Evolutionary conservation across 2,797 vertebrate species (phyloP).

Genomic region (Halcyon chelicuti): DNA sequence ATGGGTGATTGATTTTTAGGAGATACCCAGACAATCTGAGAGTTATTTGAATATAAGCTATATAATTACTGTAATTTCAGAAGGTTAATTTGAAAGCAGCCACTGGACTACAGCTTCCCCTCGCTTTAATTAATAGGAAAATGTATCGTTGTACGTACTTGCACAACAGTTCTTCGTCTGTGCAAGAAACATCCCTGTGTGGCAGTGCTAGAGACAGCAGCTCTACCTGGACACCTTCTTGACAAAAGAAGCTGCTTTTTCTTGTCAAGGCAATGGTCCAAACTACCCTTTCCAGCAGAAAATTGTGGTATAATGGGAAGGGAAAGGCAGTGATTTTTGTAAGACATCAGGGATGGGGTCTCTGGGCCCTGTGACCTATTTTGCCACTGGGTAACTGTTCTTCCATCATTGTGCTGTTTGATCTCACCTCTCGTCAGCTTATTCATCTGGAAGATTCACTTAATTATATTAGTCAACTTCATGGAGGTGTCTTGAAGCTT

Average conservation of each 20-base stretch:
- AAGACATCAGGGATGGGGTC: not conserved
- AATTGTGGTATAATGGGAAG: not conserved
- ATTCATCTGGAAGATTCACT: slow-evolving; percentile 38
- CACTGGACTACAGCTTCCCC: not conserved
- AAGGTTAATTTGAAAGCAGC: not conserved
- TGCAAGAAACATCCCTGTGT: not conserved
- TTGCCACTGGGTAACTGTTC: not conserved
- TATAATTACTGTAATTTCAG: not conserved
- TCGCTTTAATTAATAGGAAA: not conserved
- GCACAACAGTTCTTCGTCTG: not conserved
- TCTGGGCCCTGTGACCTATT: not conserved
- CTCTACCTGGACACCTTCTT: not conserved
- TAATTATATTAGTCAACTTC: slow-evolving; percentile 63
- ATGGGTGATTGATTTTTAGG: not conserved
- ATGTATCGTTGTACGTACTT: rapidly evolving
- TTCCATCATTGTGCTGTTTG: not conserved
- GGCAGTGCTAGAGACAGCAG: not conserved
- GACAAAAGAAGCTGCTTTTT: not conserved
- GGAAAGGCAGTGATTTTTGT: not conserved
- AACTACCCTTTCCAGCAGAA: not conserved
- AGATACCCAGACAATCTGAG: not conserved
- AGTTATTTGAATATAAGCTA: not conserved
- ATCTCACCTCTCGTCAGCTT: slow-evolving; percentile 20
- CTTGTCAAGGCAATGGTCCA: not conserved
- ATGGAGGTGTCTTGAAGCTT: slow-evolving; percentile 46